Conservation (phyloP, 2,888 invertebrate genomes). For the Malachius bipustulatus region DNA sequence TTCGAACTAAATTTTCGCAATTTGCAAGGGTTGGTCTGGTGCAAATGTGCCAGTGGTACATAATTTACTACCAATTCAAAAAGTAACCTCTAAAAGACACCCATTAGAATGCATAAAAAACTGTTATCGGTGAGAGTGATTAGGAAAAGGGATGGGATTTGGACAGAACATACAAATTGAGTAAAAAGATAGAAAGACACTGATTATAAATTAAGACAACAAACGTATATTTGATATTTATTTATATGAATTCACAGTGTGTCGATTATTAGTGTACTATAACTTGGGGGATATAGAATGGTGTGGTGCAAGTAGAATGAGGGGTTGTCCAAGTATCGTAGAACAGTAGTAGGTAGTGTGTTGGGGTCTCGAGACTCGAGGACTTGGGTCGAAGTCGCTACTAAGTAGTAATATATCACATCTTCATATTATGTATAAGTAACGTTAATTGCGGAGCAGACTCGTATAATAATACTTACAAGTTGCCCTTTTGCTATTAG, state of each 20-base stretch:
- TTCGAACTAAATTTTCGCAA: no score
- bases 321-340: constrained; percentile 22
- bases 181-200: constrained; percentile 16
- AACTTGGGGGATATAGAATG: constrained; percentile 31
- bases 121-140: no score
- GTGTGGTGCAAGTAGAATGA: constrained; percentile 34
- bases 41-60: no score
- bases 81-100: no score
- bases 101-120: no score
- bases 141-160: no score
- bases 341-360: no score
- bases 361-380: constrained; percentile 21
- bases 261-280: constrained; percentile 37
- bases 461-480: constrained; percentile 12
- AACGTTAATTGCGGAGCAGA: constrained; percentile 23
- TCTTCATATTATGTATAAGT: constrained; percentile 34
- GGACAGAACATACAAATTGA: no score
- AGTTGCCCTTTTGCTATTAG: constrained; percentile 27
- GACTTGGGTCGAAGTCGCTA: constrained; percentile 22
- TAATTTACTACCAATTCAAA: no score
- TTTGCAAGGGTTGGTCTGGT: no score
- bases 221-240: constrained; percentile 34
- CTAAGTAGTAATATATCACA: constrained; percentile 31
- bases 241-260: constrained; percentile 36
- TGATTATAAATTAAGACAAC: constrained; percentile 29